Base-by-base conservation (phyloP, 1,140 invertebrate genomes). In the Formica exsecta region DNA sequence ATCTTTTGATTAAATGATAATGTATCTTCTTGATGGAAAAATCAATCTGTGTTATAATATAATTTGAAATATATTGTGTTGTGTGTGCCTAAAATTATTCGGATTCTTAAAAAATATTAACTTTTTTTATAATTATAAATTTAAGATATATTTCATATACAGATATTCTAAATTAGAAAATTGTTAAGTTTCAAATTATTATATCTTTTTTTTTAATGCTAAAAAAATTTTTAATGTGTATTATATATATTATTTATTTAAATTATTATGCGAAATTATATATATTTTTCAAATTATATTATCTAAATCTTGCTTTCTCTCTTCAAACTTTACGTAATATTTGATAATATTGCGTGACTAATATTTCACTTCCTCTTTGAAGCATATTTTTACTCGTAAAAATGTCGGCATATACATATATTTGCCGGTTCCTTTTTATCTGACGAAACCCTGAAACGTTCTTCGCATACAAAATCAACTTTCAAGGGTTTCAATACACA, bases 401-500 rank as follows among this genome's bases (percentile, higher is more conserved):
- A 83, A 62, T n/a, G 68, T 83, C 79, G 44, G 38, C 79, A 25
- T 54, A 59, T 54, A 32, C 36, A 44, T 48, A 44, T 48, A 48
- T 62, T 73, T 62, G 68, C 29, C 25, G 1, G 22, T 59, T 61
- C 29, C 38, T 61, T 74, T 83, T 73, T 83, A 74, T 62, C 38
- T 73, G 79, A 87, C 87, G 79, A 85, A 87, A 86, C 81, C 79
- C 32, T 65, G 77, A 86, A 80, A 75, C 87, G 74, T 74, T 83
- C 74, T 84, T 90, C 74, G 87, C 86, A 90, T 91, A 90, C 85
- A 51, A 79, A 91, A 90, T 87, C 66, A 41, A 25, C 51, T 66
- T 86, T 68, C 70, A 62, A 85, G 16, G 68, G 62, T 16, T 36
- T 61, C 65, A 41, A 81, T 51, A 51, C 3, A 51, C 48, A 61